Conservation (phyloP, 2,797 vertebrate genomes). For the Paratrypauchen microcephalus region DNA sequence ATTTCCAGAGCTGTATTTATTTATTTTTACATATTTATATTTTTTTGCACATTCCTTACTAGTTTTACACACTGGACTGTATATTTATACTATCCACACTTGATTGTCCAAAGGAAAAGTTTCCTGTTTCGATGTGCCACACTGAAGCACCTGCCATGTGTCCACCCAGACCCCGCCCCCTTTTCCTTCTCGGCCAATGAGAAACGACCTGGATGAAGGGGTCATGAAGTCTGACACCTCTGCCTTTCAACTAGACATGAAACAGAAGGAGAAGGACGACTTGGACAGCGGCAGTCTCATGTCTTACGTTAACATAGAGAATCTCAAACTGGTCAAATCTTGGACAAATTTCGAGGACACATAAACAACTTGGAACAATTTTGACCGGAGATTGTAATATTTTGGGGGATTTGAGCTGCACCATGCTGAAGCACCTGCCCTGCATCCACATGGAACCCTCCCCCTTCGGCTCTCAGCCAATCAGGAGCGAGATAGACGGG, state of each 20-base stretch:
- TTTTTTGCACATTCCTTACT: neutral
- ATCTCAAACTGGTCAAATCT: neutral
- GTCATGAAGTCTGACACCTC: slow-evolving; percentile 51
- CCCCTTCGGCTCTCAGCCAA: slow-evolving; percentile 62
- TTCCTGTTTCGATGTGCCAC: slow-evolving; percentile 37
- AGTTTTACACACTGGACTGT: neutral
- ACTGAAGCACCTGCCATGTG: slow-evolving; percentile 57
- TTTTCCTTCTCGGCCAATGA: slow-evolving; percentile 63
- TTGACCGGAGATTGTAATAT: neutral
- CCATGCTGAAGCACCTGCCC: slow-evolving; percentile 66
- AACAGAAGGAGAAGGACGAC: neutral
- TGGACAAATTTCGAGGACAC: neutral
- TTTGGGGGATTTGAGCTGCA: slow-evolving; percentile 19
- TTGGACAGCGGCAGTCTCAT: neutral
- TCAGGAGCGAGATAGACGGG: slow-evolving; percentile 62
- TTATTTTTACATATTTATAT: neutral
- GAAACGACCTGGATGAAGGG: slow-evolving; percentile 55
- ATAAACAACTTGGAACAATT: neutral
- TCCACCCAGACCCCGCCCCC: slow-evolving; percentile 53
- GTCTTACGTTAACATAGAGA: too few species aligned
- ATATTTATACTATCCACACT: neutral
- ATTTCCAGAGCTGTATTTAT: too few species aligned
- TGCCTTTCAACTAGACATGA: neutral
- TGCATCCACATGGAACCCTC: slow-evolving; percentile 52
- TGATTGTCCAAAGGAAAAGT: slow-evolving; percentile 5